Evolutionary conservation across 2,113 vertebrate species (phyloP), one percentile per base, ranked within the genome.

Genomic region (Rhinoderma darwinii): DNA sequence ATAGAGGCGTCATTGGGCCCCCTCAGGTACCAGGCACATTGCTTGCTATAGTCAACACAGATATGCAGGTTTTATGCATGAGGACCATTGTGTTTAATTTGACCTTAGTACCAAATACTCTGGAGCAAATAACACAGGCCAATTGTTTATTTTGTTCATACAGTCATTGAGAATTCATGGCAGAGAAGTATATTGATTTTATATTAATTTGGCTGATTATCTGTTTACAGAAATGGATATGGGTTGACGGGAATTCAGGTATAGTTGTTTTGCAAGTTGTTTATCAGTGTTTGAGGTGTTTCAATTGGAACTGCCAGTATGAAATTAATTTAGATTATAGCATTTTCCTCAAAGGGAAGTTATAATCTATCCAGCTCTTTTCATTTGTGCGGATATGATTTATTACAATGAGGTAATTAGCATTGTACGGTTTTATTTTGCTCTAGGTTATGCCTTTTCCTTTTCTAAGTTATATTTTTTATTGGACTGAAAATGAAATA

Each of bases 381-480:
- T 87, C 82, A 87, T 87, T 87, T 87, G 78, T 27, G 30, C 20
- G 22, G 79, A 82, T 39, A 61, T 82, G 78, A 87, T 87, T 87
- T 82, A 87, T 82, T 47, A 41, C 39, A 37, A 35, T 54, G 59
- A 75, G 54, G 70, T 87, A 87, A 87, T 87, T 75, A 87, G 86
- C 51, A 75, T 82, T 82, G 79, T 75, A 87, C 82, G 66, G 51
- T 87, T 51, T 63, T 87, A 63, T 87, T 87, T 81, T 72, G 78
- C 86, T 87, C 86, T 61, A 41, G 78, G 85, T 87, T 87, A 87
- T 87, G 78, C 47, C 78, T 82, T 61, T 87, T 87, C 79, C 68
- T 50, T 74, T 59, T 82, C 66, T 82, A 75, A 87, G 75, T 82
- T 35, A 75, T 87, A 82, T 82, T 86, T n/a, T 82, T 87, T 82